A percentile compares a stretch with the other conserved stretches of the same genome.
Conservation (phyloP, 2,888 invertebrate genomes). For the Stenotaenia linearis region DNA sequence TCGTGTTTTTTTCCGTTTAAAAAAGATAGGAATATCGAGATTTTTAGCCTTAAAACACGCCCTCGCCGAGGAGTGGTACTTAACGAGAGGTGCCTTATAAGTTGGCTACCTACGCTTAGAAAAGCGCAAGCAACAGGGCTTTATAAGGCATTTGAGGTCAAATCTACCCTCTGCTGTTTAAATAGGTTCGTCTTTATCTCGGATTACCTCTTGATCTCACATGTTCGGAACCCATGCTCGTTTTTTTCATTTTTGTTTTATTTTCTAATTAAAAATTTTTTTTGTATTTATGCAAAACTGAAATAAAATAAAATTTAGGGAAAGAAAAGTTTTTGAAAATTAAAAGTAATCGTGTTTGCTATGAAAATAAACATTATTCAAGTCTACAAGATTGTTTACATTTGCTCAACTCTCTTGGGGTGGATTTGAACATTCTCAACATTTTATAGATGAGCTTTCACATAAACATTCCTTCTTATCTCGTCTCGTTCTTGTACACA, state of each 20-base stretch:
- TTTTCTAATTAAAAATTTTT: too few species aligned
- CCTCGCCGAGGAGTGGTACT: not conserved
- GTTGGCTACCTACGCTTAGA: slow-evolving; percentile 7
- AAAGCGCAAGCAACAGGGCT: slow-evolving; percentile 2
- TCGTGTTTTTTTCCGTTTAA: not conserved
- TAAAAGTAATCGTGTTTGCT: not conserved
- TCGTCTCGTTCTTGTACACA: not conserved
- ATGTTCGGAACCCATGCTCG: not conserved
- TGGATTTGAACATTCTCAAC: not conserved
- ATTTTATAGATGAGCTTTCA: not conserved
- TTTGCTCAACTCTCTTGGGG: not conserved
- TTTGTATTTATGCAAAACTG: too few species aligned
- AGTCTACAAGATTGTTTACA: not conserved
- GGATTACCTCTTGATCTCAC: slow-evolving; percentile 15
- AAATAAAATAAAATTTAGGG: not conserved
- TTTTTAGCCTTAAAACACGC: not conserved
- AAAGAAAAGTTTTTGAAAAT: not conserved
- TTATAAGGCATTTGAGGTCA: slow-evolving; percentile 7
- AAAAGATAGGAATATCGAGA: not conserved
- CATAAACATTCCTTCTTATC: not conserved
- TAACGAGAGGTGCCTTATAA: not conserved
- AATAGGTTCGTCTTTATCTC: slow-evolving; percentile 19
- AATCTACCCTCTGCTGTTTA: not conserved
- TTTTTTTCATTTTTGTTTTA: not conserved
- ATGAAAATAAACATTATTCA: not conserved